Conservation (phyloP, 92 coral and sea anemone genomes). For the Scolanthus callimorphus region DNA sequence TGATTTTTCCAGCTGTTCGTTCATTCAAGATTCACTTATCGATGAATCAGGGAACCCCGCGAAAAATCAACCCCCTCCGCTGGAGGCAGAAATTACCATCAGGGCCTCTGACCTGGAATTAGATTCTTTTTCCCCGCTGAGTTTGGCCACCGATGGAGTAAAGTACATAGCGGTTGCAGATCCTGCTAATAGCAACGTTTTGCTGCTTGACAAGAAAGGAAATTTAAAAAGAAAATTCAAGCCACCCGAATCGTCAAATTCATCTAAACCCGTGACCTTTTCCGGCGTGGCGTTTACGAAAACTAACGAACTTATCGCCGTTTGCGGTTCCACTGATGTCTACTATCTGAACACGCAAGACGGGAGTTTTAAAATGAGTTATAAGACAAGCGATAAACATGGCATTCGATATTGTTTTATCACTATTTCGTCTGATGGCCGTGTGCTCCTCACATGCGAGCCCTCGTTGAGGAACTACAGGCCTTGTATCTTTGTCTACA, state of each 20-base stretch:
- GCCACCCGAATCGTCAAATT: slow-evolving; percentile 16
- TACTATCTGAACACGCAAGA: slow-evolving; percentile 58
- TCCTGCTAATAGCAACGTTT: slow-evolving; percentile 75
- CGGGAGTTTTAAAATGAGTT: slow-evolving; percentile 74
- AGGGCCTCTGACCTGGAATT: slow-evolving; percentile 55
- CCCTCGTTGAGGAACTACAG: slow-evolving; percentile 67
- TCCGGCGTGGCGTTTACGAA: slow-evolving; percentile 78
- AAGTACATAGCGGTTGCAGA: slow-evolving; percentile 70
- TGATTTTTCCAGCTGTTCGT: background rate
- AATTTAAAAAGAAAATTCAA: slow-evolving; percentile 50
- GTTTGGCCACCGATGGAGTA: slow-evolving; percentile 72
- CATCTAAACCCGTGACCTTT: slow-evolving; percentile 58
- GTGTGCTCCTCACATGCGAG: slow-evolving; percentile 76
- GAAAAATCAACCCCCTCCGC: slow-evolving; percentile 20
- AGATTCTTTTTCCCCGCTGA: slow-evolving; percentile 78
- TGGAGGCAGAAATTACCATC: slow-evolving; percentile 35
- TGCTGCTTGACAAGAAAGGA: slow-evolving; percentile 61
- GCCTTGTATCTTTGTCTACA: slow-evolving; percentile 76
- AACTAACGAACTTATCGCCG: slow-evolving; percentile 54
- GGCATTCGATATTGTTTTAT: slow-evolving; percentile 81
- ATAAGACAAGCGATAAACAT: slow-evolving; percentile 57
- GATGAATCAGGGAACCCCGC: background rate
- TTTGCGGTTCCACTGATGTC: slow-evolving; percentile 70
- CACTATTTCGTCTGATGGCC: slow-evolving; percentile 50
- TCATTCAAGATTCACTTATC: background rate